Evolutionary conservation across 2,888 invertebrate species (phyloP).

Genomic region (Terebella lapidaria): DNA sequence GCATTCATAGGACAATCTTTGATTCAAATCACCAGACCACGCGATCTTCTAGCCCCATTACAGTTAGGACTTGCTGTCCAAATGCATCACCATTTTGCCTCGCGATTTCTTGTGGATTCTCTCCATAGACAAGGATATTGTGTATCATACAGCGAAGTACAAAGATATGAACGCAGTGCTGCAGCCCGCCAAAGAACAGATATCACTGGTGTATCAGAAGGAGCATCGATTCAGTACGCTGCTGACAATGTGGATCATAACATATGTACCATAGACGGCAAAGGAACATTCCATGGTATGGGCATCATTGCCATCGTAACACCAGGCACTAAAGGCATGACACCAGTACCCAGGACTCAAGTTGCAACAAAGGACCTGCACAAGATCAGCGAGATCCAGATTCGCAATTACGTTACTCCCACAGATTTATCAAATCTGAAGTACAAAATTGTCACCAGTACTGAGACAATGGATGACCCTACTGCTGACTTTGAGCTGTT

Average conservation of each 20-base stretch:
- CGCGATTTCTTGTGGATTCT: slow-evolving; percentile 27
- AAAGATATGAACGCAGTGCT: slow-evolving; percentile 23
- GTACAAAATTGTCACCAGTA: neutral
- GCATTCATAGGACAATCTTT: slow-evolving; percentile 26
- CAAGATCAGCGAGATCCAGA: too few species aligned
- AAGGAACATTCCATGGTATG: slow-evolving; percentile 29
- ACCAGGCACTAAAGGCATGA: slow-evolving; percentile 13
- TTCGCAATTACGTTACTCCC: too few species aligned
- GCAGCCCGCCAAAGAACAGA: slow-evolving; percentile 15
- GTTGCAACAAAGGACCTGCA: neutral
- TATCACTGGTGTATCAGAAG: slow-evolving; percentile 10
- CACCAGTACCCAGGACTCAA: neutral
- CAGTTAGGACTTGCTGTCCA: slow-evolving; percentile 24
- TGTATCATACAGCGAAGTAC: slow-evolving; percentile 24
- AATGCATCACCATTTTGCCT: too few species aligned
- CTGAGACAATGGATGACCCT: too few species aligned
- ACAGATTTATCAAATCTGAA: neutral
- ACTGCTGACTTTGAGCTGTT: neutral
- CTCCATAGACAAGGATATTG: slow-evolving; percentile 25
- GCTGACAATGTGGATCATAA: slow-evolving; percentile 36
- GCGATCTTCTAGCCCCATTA: slow-evolving; percentile 20
- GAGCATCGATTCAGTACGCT: slow-evolving; percentile 26
- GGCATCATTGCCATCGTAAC: slow-evolving; percentile 28
- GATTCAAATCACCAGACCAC: slow-evolving; percentile 21
- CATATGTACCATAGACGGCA: slow-evolving; percentile 26